phyloP scores from a whole-genome alignment of 1,140 invertebrate genomes.

The Philopotamus ludificatus region DNA sequence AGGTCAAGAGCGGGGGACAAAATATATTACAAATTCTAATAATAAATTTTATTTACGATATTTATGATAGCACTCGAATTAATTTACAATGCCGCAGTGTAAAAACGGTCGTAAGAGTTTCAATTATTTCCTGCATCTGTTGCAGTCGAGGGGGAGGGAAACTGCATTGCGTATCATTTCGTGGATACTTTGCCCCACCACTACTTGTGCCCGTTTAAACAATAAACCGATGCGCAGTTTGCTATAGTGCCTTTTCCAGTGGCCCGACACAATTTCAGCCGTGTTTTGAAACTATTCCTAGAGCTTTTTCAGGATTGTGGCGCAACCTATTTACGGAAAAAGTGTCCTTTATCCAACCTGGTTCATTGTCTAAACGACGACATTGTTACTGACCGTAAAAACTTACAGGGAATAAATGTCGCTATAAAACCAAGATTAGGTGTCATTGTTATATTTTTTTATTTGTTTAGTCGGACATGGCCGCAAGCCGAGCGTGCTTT shows the following conservation, averaged over 20 bases:
- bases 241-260: neutral
- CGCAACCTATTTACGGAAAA: neutral
- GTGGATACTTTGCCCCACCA: neutral
- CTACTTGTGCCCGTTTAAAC: neutral
- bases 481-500: no score
- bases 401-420: neutral
- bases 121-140: neutral
- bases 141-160: neutral
- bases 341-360: neutral
- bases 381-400: neutral
- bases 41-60: no score
- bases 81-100: no score
- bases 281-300: neutral
- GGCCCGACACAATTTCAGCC: neutral
- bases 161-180: slow-evolving; percentile 11
- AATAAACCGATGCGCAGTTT: slow-evolving; percentile 11
- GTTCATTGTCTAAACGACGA: neutral
- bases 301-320: neutral
- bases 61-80: no score
- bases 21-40: no score
- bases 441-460: no score
- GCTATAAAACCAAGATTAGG: no score
- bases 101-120: no score
- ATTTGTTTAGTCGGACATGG: no score
- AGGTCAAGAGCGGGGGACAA: no score